Evolutionary conservation across 2,113 vertebrate species (phyloP), one percentile per base, ranked within the genome.

Genomic region (Psettodes erumei): DNA sequence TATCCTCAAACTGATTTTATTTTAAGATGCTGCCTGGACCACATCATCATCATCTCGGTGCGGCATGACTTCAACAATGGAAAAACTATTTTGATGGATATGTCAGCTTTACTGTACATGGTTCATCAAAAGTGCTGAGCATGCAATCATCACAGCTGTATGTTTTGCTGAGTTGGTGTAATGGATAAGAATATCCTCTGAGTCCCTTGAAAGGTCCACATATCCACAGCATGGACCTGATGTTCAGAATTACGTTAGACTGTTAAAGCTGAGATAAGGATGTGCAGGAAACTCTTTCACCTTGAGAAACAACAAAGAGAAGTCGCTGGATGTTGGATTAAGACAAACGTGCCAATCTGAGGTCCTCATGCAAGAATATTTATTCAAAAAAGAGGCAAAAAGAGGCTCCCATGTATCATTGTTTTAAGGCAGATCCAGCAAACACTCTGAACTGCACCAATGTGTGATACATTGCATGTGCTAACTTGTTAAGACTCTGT

Each of bases 171-270:
- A 84, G 55, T 67, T 6, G 40, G 66, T 40, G 27, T 71, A 81
- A 61, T 60, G 23, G 51, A 81, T 82, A 64, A 55, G 61, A 77
- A 83, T 23, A 77, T 73, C 70, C 72, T 77, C 59, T 0, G 16
- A 78, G 62, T 69, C 54, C 64, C 64, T 59, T 32, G 1, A 19
- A 61, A 19, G 84, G 71, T 72, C 69, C 79, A 60, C n/a, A n/a
- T n/a, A n/a, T 70, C 30, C 59, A 65, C 59, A 42, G 58, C 38
- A 32, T 42, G 53, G 64, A 73, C 70, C 79, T 71, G 79, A 79
- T 85, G 81, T 81, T 87, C 71, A 73, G 63, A 73, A 71, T 86
- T 56, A 65, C 40, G 37, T 77, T 76, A 32, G 61, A 51, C 25
- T 5, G 51, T n/a, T 71, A 59, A 42, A 51, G 59, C 65, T 48